These are phyloP conservation scores for Hycleus cichorii DNA, from an alignment of 1,140 invertebrate species.

Conservation along the genomic window DNA sequence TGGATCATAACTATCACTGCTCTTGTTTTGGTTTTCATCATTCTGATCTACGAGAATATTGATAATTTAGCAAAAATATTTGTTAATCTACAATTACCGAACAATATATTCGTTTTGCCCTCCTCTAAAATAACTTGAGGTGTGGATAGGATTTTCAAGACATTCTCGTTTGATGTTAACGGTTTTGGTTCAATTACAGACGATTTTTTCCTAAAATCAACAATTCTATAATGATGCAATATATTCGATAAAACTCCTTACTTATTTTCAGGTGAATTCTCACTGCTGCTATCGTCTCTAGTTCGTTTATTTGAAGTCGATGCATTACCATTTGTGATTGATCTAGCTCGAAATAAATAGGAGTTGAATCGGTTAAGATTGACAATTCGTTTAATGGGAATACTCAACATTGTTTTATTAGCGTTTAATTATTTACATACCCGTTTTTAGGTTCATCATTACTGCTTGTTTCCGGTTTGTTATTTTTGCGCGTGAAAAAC, in stretches of 20 bases:
- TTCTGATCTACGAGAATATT: constrained; percentile 3
- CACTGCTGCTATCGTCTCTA: constrained; percentile 18
- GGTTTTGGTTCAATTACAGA: neutral
- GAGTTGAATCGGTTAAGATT: constrained; percentile 6
- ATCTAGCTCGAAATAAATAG: constrained; percentile 5
- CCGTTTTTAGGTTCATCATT: constrained; percentile 9
- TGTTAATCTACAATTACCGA: too few species aligned
- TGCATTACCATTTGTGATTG: neutral
- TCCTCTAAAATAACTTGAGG: constrained; percentile 13
- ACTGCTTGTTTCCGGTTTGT: neutral
- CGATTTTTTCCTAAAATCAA: neutral
- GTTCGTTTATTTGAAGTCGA: constrained; percentile 10
- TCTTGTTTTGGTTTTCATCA: constrained; percentile 29
- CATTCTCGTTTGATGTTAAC: neutral
- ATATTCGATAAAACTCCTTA: constrained; percentile 10
- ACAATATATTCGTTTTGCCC: neutral
- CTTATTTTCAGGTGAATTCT: constrained; percentile 22
- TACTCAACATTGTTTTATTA: constrained; percentile 19
- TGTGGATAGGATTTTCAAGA: constrained; percentile 8
- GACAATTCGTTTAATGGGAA: constrained; percentile 16
- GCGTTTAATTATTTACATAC: constrained; percentile 14
- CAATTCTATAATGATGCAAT: neutral
- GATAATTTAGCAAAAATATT: neutral
- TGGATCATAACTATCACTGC: constrained; percentile 61
- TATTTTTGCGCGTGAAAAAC: constrained; percentile 20